Evolutionary conservation across 2,888 invertebrate species (phyloP), one percentile per base, ranked within the genome.

Genomic region (Temnothorax rugatulus): DNA sequence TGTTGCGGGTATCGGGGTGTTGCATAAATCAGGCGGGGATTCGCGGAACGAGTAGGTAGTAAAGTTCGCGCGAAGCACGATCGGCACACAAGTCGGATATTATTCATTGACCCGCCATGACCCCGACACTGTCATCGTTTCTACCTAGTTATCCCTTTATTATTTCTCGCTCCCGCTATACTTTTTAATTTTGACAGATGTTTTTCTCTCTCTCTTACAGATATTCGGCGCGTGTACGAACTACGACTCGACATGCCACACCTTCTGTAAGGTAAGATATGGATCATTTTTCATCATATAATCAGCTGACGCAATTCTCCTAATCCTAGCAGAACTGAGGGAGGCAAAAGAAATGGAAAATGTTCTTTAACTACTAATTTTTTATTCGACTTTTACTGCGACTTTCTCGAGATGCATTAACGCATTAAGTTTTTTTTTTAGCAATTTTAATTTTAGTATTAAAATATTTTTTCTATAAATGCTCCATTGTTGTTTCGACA

Each of bases 221-320:
- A 93, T 93, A 92, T 92, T 93, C 89, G 91, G 90, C 85, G 87
- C 85, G 85, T 87, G 86, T 88, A 90, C 88, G 91, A 92, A 84
- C 88, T 90, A 66, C 89, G 88, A 83, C 89, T 41, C 91, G 66
- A 92, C 89, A 94, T 93, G 94, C 84, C 92, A 91, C 84, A 91
- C 89, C 84, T 90, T 91, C 85, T 91, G 87, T 93, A 92, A 93
- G 92, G 94, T 94, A 89, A 94, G 89, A 52, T 34, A 63, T 7
- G 25, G 21, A 38, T 59, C 15, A 13, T 71, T 34, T 69, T 15
- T 61, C 1, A 9, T 29, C 2, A 15, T 41, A 61, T 41, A 61
- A 73, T 73, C 9, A 52, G 50, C 29, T 59, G 25, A 50, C 29
- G 29, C 11, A 63, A 29, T 41, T 47, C 13, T 81, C 11, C 38